Conservation (phyloP, 2,113 vertebrate species). For the Tichodroma muraria region DNA sequence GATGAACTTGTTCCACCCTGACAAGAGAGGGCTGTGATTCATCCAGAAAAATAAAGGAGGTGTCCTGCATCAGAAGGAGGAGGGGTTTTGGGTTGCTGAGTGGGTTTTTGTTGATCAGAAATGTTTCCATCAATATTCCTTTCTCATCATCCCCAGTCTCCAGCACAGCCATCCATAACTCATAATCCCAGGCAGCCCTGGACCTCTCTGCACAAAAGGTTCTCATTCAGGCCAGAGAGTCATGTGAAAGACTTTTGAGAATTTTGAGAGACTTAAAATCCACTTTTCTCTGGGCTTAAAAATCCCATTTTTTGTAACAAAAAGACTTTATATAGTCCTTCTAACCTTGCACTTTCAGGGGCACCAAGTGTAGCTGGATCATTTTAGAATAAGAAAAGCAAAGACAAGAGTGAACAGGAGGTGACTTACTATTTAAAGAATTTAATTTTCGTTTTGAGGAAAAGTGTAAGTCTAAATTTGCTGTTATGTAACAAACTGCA, state of each 20-base stretch:
- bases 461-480: constrained; percentile 8
- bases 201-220: background rate
- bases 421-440: constrained; percentile 21
- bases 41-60: background rate
- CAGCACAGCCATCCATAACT: background rate
- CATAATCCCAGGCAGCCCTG: background rate
- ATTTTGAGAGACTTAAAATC: background rate
- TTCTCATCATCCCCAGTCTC: background rate
- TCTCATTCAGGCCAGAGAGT: background rate
- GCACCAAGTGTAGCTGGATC: background rate
- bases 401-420: background rate
- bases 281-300: background rate
- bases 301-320: background rate
- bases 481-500: constrained; percentile 41
- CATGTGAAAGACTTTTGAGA: background rate
- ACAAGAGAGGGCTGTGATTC: background rate
- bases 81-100: background rate
- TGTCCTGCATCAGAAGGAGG: background rate
- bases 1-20: background rate
- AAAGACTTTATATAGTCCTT: background rate
- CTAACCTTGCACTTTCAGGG: background rate
- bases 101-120: background rate
- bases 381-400: background rate
- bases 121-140: background rate
- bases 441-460: constrained; percentile 24